Base-by-base conservation (phyloP, 1,140 invertebrate genomes). In the Ostrea denselamellosa region DNA sequence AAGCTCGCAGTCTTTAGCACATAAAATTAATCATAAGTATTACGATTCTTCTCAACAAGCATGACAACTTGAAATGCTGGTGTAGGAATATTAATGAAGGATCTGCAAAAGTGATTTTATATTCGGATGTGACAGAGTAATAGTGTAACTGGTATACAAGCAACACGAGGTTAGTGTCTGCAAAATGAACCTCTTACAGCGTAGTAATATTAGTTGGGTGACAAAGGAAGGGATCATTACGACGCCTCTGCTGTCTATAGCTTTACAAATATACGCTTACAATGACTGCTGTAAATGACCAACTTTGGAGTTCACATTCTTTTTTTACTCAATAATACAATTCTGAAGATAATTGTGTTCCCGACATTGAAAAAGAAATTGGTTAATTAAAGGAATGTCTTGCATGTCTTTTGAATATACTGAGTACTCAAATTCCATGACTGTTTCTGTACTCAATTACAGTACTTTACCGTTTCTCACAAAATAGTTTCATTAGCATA, bases 1-100 rank as follows among this genome's bases (percentile, higher is more conserved):
- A 54, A 22, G 44, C 19, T 83, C 82, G 9, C 82, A 83, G 44
- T 83, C 82, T n/a, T 10, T 83, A 0, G 22, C 82, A 14, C 82
- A 83, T 22, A 83, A 83, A 54, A 83, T 83, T 7, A 83, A 54
- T 53, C 82, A 83, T n/a, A 83, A 83, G 82, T 83, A 83, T 44
- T 83, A 83, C 82, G 82, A 83, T 19, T 44, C 82, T 10, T 22
- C 82, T 7, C 22, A 53, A 22, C 68, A 77, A 34, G 25, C 22
- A 14, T 77, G 68, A 77, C 9, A 12, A 14, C 4, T 22, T 77
- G 68, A 62, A 62, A 62, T n/a, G 7, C 5, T 58, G 14, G 19
- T 62, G 17, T 62, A 19, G 2, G 56, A 17, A 19, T 58, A 1
- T 19, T 56, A 3, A 10, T 10, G 54, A 8, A 62, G 56, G 56